Evolutionary conservation across 1,140 invertebrate species (phyloP), one percentile per base, ranked within the genome.

Genomic region (Archegozetes longisetosus): DNA sequence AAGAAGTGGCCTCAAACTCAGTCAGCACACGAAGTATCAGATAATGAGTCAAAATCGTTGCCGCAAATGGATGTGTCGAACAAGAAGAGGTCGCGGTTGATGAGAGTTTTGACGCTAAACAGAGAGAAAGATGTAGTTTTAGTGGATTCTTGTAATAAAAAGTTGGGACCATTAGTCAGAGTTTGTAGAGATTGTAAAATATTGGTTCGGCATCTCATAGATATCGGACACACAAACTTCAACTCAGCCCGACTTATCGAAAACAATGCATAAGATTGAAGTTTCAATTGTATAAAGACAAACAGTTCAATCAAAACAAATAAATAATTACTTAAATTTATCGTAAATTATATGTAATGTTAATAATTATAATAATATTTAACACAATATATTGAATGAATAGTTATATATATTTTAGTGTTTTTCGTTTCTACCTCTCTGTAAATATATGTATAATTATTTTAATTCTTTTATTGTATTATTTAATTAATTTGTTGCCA

Each of bases 141-240:
- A 40, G 29, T 66, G 66, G 63, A 72, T 61, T 51, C 67, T 53
- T 60, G 64, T 53, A 27, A 63, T 61, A 67, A 67, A 64, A 23
- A 68, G 68, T 53, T 70, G 64, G 86, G 86, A 51, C 80, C 86
- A 40, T 79, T 85, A 66, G 87, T 90, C 80, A 80, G 84, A 29
- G 88, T 94, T 22, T 96, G 90, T 71, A 82, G 88, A 68, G 90
- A 94, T 75, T 96, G 91, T 74, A 89, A 90, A 69, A 83, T 85
- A 9, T 87, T 95, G 84, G 85, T 94, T 29, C 78, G 88, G 62
- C 86, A 93, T 73, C 91, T 93, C 68, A 91, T 93, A 66, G 47
- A 58, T 23, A 40, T 51, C 24, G 57, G 57, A 9, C n/a, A 6
- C n/a, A n/a, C 50, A n/a, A 14, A 4, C 50, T 6, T 52, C 6